Percentiles rank a stretch among this genome's conserved stretches.
Evolutionary conservation across 2,797 vertebrate species (phyloP).

Genomic region (Propithecus deckenii): DNA sequence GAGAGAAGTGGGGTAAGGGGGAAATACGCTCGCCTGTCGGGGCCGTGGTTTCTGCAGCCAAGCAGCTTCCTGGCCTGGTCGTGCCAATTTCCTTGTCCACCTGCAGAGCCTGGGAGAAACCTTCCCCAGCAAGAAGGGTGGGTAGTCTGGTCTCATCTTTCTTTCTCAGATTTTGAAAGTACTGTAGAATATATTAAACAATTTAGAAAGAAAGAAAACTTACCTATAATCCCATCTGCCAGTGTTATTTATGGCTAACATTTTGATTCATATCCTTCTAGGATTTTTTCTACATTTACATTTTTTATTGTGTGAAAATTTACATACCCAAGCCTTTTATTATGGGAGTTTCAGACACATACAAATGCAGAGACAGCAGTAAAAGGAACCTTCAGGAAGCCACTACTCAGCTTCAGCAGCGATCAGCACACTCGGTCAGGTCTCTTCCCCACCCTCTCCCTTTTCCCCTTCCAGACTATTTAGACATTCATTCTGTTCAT

Average conservation of each 20-base stretch:
- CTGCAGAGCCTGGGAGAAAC: neutral
- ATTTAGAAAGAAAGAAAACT: slow-evolving; percentile 20
- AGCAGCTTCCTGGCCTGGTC: neutral
- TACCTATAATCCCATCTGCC: neutral
- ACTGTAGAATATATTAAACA: neutral
- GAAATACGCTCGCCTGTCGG: neutral
- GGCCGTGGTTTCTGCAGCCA: neutral
- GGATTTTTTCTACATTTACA: neutral
- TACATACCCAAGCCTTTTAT: neutral
- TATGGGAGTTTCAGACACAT: neutral
- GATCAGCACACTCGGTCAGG: neutral
- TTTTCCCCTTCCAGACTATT: neutral
- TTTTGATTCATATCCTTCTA: slow-evolving; percentile 2
- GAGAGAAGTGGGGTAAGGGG: neutral
- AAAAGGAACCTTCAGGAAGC: neutral
- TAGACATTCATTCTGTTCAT: neutral
- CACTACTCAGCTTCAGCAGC: neutral
- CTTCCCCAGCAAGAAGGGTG: neutral
- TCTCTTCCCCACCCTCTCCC: neutral
- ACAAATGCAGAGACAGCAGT: neutral
- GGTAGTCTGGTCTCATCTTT: neutral
- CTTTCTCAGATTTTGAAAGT: neutral
- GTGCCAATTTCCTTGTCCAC: neutral
- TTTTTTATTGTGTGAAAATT: slow-evolving; percentile 5
- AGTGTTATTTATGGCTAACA: neutral